A percentile compares a stretch with the other conserved stretches of the same genome.
Conservation (phyloP, 2,888 invertebrate genomes). For the Sialis fuliginosa region DNA sequence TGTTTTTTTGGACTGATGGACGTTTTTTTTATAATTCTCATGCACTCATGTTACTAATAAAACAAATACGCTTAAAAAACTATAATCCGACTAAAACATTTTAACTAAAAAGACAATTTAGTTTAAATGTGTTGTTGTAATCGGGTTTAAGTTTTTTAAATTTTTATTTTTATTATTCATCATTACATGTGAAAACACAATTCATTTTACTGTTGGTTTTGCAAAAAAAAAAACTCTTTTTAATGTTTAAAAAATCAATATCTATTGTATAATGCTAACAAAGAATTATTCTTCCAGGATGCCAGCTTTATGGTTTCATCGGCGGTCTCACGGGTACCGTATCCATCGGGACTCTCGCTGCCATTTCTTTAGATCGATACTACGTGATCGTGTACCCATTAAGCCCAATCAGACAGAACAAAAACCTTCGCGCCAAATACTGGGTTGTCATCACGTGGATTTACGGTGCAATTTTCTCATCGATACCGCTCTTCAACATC, state of each 20-base stretch:
- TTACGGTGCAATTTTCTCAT: slow-evolving; percentile 50
- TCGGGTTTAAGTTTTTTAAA: no score
- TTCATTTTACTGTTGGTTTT: not conserved
- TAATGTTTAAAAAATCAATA: not conserved
- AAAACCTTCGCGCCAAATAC: slow-evolving; percentile 38
- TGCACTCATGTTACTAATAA: no score
- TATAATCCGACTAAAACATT: not conserved
- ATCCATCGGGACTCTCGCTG: slow-evolving; percentile 63
- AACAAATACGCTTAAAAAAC: no score
- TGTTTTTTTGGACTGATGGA: no score
- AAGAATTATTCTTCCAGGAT: slow-evolving; percentile 34
- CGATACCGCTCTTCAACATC: slow-evolving; percentile 49
- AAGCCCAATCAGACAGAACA: slow-evolving; percentile 43
- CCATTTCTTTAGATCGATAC: slow-evolving; percentile 67
- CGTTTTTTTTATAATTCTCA: no score
- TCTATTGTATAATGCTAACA: not conserved
- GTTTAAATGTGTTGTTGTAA: not conserved
- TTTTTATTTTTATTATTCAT: no score
- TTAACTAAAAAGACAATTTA: not conserved
- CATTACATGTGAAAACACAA: no score
- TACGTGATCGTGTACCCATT: slow-evolving; percentile 66
- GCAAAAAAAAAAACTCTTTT: not conserved
- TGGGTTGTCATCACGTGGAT: slow-evolving; percentile 51
- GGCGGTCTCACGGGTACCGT: slow-evolving; percentile 67
- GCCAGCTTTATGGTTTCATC: slow-evolving; percentile 60